Percentiles rank a stretch among this genome's conserved stretches.
Evolutionary conservation across 2,113 vertebrate species (phyloP).

Genomic region (Takifugu flavidus): DNA sequence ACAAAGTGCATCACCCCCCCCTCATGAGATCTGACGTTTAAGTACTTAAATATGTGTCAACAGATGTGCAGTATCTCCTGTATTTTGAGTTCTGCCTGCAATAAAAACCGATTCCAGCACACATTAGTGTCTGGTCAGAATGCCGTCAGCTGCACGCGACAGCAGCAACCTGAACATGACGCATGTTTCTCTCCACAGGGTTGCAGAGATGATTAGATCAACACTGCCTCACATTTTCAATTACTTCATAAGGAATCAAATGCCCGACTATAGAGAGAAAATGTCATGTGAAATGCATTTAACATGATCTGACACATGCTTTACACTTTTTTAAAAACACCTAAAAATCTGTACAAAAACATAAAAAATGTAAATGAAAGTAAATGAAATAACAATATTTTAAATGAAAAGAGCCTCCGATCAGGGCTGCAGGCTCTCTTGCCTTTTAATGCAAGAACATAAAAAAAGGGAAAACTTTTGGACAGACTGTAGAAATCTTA

Average conservation of each 20-base stretch:
- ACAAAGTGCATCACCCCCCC: conserved; percentile 38
- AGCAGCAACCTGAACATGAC: not conserved
- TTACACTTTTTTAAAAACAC: conserved; percentile 8
- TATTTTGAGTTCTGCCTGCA: not conserved
- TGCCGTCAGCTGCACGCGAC: not conserved
- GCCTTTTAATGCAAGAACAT: conserved; percentile 29
- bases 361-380: conserved; percentile 28
- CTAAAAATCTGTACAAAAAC: conserved; percentile 43
- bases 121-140: no score
- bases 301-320: conserved; percentile 37
- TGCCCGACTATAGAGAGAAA: conserved; percentile 44
- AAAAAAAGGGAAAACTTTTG: conserved; percentile 33
- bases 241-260: conserved; percentile 45
- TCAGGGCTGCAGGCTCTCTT: conserved; percentile 14
- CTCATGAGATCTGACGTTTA: conserved; percentile 18
- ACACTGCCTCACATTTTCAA: conserved; percentile 21
- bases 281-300: conserved; percentile 48
- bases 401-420: conserved; percentile 4
- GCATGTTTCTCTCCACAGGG: conserved; percentile 34
- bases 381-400: conserved; percentile 31
- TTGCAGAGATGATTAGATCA: conserved; percentile 12
- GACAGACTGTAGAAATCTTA: conserved; percentile 35
- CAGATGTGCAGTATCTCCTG: not conserved
- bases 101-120: not conserved
- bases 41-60: conserved; percentile 15